phyloP scores from a whole-genome alignment of 2,113 vertebrate species.

The Thinocorus orbignyianus region DNA sequence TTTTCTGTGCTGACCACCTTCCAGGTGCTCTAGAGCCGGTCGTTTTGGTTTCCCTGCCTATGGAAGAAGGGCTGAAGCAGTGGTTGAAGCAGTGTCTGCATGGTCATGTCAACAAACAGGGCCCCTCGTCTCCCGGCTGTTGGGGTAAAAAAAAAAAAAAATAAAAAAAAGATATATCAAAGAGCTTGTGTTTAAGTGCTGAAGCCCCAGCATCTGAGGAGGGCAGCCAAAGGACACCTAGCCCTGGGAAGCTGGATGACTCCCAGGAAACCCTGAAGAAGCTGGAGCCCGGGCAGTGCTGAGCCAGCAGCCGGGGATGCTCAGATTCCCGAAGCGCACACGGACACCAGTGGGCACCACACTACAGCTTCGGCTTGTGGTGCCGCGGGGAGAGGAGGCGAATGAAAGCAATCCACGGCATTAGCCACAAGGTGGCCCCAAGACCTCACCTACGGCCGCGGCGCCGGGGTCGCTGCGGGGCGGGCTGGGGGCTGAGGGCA shows the following conservation, averaged over 20 bases:
- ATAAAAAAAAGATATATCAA: background rate
- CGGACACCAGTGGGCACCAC: background rate
- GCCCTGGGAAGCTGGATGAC: constrained; percentile 6
- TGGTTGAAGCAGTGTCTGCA: accelerated
- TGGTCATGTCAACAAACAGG: background rate
- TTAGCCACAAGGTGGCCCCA: constrained; percentile 56
- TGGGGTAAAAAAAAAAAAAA: background rate
- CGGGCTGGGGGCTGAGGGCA: background rate
- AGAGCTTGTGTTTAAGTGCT: background rate
- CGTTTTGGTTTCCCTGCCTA: background rate
- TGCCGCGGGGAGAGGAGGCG: background rate
- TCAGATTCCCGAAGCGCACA: background rate
- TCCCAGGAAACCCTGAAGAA: background rate
- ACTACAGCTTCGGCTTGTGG: background rate
- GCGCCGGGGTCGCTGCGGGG: background rate
- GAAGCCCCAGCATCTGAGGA: background rate
- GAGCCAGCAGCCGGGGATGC: background rate
- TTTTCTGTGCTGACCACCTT: background rate
- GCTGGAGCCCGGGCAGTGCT: background rate
- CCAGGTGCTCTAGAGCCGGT: background rate
- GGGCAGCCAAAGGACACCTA: background rate
- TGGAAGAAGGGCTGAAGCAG: background rate
- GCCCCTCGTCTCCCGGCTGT: background rate
- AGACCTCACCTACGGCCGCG: background rate
- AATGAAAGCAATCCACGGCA: background rate